A percentile compares a stretch with the other conserved stretches of the same genome.
Conservation (phyloP, 2,797 vertebrate genomes). For the Pelochelys cantorii region DNA sequence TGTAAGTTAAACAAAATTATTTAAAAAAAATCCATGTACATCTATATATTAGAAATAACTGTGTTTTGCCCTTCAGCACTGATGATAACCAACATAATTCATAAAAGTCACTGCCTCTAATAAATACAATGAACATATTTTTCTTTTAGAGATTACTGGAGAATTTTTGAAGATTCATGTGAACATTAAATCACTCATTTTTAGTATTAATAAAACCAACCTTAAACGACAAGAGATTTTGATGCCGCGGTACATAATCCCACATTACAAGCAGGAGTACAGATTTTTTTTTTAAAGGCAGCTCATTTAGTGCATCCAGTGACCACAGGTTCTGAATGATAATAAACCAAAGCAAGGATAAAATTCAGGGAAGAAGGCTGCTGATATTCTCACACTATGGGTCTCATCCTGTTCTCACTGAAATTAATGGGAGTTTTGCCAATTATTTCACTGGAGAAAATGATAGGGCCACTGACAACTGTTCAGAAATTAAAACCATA, state of each 20-base stretch:
- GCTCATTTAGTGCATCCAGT: not conserved
- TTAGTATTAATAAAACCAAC: not conserved
- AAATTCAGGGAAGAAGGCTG: not conserved
- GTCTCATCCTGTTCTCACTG: not conserved
- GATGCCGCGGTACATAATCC: not conserved
- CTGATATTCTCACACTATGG: not conserved
- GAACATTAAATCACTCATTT: not conserved
- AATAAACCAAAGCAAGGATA: not conserved
- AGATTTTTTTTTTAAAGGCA: not conserved
- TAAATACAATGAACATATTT: not conserved
- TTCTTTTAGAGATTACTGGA: not conserved
- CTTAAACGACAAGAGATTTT: not conserved
- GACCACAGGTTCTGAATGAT: not conserved
- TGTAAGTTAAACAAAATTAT: not conserved
- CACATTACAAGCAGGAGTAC: not conserved
- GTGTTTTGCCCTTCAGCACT: conserved; percentile 1
- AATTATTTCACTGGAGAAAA: not conserved
- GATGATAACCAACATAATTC: not conserved
- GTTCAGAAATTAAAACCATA: not conserved
- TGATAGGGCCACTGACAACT: not conserved
- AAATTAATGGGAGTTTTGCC: not conserved
- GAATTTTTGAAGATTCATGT: not conserved
- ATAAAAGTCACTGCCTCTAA: not conserved
- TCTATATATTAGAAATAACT: not conserved
- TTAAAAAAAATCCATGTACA: not conserved